phyloP scores from a whole-genome alignment of 2,888 invertebrate species.

The Phymatocera aterrima region DNA sequence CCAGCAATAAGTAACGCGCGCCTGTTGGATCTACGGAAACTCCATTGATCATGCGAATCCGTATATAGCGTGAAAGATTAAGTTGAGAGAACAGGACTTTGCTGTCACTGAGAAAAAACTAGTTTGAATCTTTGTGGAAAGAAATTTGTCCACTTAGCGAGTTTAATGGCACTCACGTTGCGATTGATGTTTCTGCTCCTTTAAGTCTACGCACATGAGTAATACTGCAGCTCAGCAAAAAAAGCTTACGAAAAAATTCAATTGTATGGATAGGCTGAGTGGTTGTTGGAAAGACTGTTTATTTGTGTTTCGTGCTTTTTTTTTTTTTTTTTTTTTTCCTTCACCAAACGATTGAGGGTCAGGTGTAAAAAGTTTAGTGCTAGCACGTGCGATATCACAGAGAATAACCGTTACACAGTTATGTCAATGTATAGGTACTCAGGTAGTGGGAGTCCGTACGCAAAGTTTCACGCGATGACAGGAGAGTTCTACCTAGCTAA shows the following conservation, averaged over 20 bases:
- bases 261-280: neutral
- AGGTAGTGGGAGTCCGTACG: neutral
- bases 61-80: neutral
- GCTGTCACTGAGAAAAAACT: no score
- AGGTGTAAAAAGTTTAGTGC: slow-evolving; percentile 6
- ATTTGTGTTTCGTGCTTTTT: no score
- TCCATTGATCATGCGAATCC: neutral
- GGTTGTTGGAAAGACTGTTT: no score
- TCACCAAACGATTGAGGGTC: neutral
- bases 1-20: neutral
- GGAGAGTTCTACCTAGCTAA: neutral
- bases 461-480: slow-evolving; percentile 3
- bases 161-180: no score
- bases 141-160: no score
- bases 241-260: neutral
- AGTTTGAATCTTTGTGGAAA: no score
- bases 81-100: neutral
- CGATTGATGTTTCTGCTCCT: no score
- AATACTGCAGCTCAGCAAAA: no score
- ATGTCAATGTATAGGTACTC: no score
- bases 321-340: no score
- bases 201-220: no score
- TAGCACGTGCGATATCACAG: slow-evolving; percentile 2
- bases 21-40: neutral
- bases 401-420: slow-evolving; percentile 20